A percentile compares a stretch with the other conserved stretches of the same genome.
Conservation (phyloP, 2,113 vertebrate genomes). For the Zapornia atra region DNA sequence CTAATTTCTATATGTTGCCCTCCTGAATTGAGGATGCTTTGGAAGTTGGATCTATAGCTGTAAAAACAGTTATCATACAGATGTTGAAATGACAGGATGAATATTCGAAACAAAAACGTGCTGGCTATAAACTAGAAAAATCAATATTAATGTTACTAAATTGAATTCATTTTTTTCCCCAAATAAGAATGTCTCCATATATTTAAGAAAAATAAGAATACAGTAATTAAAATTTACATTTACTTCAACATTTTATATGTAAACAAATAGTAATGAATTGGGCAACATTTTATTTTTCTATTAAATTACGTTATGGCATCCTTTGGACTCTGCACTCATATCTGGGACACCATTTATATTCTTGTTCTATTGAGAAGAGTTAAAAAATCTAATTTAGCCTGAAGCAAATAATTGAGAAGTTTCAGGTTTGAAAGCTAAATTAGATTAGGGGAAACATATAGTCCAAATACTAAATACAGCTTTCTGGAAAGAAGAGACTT, state of each 20-base stretch:
- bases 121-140: not conserved
- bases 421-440: constrained; percentile 11
- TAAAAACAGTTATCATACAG: not conserved
- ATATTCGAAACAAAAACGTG: not conserved
- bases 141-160: not conserved
- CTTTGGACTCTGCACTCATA: not conserved
- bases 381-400: not conserved
- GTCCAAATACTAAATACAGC: not conserved
- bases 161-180: not conserved
- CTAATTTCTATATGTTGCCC: not conserved
- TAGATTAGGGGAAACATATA: not conserved
- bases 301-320: not conserved
- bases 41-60: not conserved
- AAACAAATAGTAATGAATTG: not conserved
- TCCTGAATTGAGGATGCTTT: not conserved
- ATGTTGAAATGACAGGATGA: not conserved
- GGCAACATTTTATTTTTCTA: not conserved
- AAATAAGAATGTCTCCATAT: not conserved
- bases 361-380: not conserved
- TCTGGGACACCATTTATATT: not conserved
- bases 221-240: not conserved
- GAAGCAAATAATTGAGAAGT: not conserved
- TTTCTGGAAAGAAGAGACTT: not conserved
- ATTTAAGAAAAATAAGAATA: rapidly evolving
- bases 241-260: not conserved